Percentiles rank a stretch among this genome's conserved stretches.
Conservation (phyloP, 2,888 invertebrate species). For the Frankliniella intonsa region DNA sequence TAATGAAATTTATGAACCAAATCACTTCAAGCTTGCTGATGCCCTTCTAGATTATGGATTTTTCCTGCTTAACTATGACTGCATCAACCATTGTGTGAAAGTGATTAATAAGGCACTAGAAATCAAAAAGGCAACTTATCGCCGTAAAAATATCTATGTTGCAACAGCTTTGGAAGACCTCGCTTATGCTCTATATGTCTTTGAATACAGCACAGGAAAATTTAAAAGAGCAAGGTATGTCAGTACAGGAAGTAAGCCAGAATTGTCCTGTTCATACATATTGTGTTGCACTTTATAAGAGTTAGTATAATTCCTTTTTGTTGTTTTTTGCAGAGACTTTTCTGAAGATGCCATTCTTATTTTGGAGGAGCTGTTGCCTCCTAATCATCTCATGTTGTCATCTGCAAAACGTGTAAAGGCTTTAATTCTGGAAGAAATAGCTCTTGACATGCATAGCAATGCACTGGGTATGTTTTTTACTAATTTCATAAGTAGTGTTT, state of each 20-base stretch:
- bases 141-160: slow-evolving; percentile 78
- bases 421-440: slow-evolving; percentile 87
- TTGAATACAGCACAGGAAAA: slow-evolving; percentile 83
- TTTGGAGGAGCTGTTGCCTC: slow-evolving; percentile 73
- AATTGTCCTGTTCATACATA: too few relatives aligned
- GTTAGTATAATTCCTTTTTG: too few relatives aligned
- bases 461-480: background rate
- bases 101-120: slow-evolving; percentile 60
- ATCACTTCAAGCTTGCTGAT: slow-evolving; percentile 80
- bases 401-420: slow-evolving; percentile 90
- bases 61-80: slow-evolving; percentile 83
- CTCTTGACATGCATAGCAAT: slow-evolving; percentile 59
- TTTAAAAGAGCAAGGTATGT: slow-evolving; percentile 70
- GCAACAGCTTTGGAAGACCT: slow-evolving; percentile 88
- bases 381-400: slow-evolving; percentile 76
- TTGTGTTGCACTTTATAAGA: too few relatives aligned
- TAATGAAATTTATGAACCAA: slow-evolving; percentile 54
- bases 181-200: slow-evolving; percentile 87
- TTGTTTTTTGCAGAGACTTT: slow-evolving; percentile 57
- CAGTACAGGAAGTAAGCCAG: background rate
- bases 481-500: slow-evolving; percentile 35
- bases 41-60: slow-evolving; percentile 85
- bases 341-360: slow-evolving; percentile 78
- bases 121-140: slow-evolving; percentile 71
- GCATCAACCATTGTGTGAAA: slow-evolving; percentile 76